Conservation (phyloP, 1,140 invertebrate species). For the Scylla paramamosain region DNA sequence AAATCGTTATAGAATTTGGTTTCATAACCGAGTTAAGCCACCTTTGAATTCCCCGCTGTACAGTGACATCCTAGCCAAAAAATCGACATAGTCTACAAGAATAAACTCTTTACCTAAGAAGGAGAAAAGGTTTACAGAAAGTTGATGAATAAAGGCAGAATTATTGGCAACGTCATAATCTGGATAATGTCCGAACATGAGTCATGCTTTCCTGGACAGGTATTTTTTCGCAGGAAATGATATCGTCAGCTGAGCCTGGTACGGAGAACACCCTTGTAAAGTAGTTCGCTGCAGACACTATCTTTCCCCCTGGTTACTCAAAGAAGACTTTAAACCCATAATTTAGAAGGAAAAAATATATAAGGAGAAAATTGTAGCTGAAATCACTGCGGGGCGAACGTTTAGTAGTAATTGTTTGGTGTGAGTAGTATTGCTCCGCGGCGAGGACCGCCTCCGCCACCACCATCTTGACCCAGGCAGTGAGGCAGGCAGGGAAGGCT, state of each 20-base stretch:
- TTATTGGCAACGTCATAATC: too few relatives aligned
- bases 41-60: slow-evolving; percentile 42
- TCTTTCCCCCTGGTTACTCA: not conserved
- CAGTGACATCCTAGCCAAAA: slow-evolving; percentile 14
- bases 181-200: not conserved
- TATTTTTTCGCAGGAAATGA: slow-evolving; percentile 71
- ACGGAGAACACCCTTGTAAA: slow-evolving; percentile 10
- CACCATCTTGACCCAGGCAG: slow-evolving; percentile 61
- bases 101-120: too few relatives aligned
- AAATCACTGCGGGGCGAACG: not conserved
- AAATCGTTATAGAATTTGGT: not conserved
- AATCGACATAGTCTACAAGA: not conserved
- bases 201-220: slow-evolving; percentile 39
- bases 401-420: not conserved
- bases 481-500: slow-evolving; percentile 33
- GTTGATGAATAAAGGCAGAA: too few relatives aligned
- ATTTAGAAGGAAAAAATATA: too few relatives aligned
- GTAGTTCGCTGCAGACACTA: not conserved
- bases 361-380: too few relatives aligned
- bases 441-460: slow-evolving; percentile 40
- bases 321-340: too few relatives aligned
- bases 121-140: too few relatives aligned
- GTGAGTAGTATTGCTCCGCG: slow-evolving; percentile 59
- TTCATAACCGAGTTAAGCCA: not conserved
- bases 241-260: slow-evolving; percentile 67